Base-by-base conservation (phyloP, 2,888 invertebrate species). In the Deladenus siricidicola region DNA sequence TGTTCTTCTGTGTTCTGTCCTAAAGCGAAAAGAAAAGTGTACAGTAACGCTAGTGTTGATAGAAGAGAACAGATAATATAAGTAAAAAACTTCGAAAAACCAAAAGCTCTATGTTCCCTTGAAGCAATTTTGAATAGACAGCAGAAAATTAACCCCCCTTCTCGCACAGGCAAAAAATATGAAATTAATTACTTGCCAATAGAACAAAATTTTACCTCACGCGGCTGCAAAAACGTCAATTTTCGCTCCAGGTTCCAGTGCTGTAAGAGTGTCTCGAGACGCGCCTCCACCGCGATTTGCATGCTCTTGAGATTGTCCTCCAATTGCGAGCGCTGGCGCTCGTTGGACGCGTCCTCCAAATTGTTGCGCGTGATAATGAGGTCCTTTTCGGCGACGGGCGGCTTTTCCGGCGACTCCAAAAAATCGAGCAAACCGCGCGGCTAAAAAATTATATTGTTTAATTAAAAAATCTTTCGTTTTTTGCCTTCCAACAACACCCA, bases 351-450 rank as follows among this genome's bases (percentile, higher is more conserved):
- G 43, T 94, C 96, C 82, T 90, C 89, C 71, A 98, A 84, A 84
- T 96, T 98, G 82, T 98, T 94, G 56, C 98, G 84, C 3, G 80
- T 78, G 66, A 82, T 79, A 8, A 85, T 78, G 43, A 81, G 76
- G 70, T 84, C 84, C 4, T 55, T 53, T 43, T 81, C 81, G 50
- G 86, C 85, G 0, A 79, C 75, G 2, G 91, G 90, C 0, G 92
- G 88, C 57, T 85, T 84, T 62, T 92, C 93, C 29, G 86, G 83
- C 0, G 90, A 89, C 75, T 94, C 92, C 66, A 98, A 83, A 81
- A 88, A 93, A 56, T 86, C 85, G 60, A 96, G 83, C 23, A 98
- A 84, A 39, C 98, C 96, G 64, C 88, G 86, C 0, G 96, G 98
- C 92, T 93, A 81, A 14, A 81, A 78, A 50, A 63, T 63, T 24